A percentile compares a stretch with the other conserved stretches of the same genome.
phyloP scores from a whole-genome alignment of 2,888 invertebrate species.

The Apamea sordens region DNA sequence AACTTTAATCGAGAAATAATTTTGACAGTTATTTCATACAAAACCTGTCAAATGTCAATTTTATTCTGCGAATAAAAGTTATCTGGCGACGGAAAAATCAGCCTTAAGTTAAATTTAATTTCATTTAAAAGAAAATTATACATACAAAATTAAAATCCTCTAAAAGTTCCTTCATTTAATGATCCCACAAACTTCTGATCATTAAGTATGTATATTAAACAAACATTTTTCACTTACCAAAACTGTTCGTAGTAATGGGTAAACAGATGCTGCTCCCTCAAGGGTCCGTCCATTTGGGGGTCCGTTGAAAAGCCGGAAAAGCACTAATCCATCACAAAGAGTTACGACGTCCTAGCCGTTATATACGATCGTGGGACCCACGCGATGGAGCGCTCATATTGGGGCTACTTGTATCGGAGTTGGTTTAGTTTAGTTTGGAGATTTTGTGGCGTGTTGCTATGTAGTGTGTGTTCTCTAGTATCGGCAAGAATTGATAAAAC shows the following conservation, averaged over 20 bases:
- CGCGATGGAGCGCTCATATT: slow-evolving; percentile 66
- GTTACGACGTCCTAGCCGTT: slow-evolving; percentile 78
- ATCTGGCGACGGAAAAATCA: no score
- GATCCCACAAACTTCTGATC: not conserved
- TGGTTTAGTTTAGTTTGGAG: slow-evolving; percentile 4
- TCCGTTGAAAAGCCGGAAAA: slow-evolving; percentile 87
- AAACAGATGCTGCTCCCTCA: slow-evolving; percentile 67
- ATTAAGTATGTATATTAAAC: slow-evolving; percentile 39
- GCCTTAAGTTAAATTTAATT: not conserved
- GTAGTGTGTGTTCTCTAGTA: not conserved
- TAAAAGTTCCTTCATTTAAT: not conserved
- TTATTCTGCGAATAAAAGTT: no score
- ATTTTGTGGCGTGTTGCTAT: not conserved
- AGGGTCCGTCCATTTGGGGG: slow-evolving; percentile 78
- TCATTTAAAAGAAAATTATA: not conserved
- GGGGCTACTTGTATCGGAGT: slow-evolving; percentile 52
- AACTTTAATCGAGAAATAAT: no score
- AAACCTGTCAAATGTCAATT: no score
- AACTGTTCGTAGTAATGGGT: slow-evolving; percentile 64
- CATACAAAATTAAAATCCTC: not conserved
- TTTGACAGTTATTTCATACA: no score
- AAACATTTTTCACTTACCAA: slow-evolving; percentile 63
- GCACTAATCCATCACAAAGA: slow-evolving; percentile 85
- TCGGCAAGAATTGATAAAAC: not conserved
- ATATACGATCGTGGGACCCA: slow-evolving; percentile 75